Evolutionary conservation across 2,888 invertebrate species (phyloP), one percentile per base, ranked within the genome.

Genomic region (Amphipoea oculea): DNA sequence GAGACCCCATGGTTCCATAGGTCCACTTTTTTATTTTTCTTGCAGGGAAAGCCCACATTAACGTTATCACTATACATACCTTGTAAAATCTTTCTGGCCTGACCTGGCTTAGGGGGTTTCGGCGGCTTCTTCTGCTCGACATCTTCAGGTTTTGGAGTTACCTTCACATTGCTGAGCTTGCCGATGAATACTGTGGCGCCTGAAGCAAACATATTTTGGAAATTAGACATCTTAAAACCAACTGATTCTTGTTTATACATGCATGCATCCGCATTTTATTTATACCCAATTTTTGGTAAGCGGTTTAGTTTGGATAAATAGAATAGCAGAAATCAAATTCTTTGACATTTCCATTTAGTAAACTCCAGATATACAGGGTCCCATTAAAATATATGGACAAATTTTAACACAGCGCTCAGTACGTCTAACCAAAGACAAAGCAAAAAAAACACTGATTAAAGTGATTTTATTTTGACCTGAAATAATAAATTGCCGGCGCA

Each of bases 111-210:
- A 0, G 96, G 96, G 2, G 96, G 96, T 82, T 94, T 96, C 0
- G 95, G 95, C 0, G 87, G 90, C 78, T 95, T 96, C 84, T 95
- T 96, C 14, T 86, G 89, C 0, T 91, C 91, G 0, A 90, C 91
- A 69, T 94, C 94, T 1, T 94, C 92, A 4, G 89, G 86, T 69
- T 96, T 96, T 0, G 93, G 93, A 17, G 93, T 91, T 0, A 91
- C 85, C 86, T 96, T 96, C 2, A 94, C 93, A 77, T 93, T 92
- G 68, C 92, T 92, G 51, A 96, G 87, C 85, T 95, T 97, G 4
- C 97, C 97, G n/a, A 97, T 97, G 42, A 96, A 90, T 2, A 97
- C 95, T 76, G 96, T 95, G 7, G 92, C 86, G 71, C 83, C 96
- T 95, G 89, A 62, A 90, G 86, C n/a, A 77, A 74, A 48, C 6